Evolutionary conservation across 1,140 invertebrate species (phyloP).

Genomic region (Listronotus bonariensis): DNA sequence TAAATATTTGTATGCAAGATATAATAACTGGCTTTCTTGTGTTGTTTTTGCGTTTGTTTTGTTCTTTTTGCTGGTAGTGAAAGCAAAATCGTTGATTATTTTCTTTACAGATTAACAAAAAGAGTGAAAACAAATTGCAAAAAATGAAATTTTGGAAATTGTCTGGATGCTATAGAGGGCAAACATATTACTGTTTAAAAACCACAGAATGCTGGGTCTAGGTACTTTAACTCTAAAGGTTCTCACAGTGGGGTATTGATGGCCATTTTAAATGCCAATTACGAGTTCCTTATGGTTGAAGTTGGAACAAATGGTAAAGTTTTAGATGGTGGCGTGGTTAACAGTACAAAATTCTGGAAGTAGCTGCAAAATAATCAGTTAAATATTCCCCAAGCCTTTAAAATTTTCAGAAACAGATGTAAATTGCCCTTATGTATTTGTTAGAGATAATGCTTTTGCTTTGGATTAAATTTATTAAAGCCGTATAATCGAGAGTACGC

Average conservation of each 20-base stretch:
- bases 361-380: conserved; percentile 4
- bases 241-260: conserved; percentile 57
- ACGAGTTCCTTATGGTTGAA: conserved; percentile 57
- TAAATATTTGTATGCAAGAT: too few species aligned
- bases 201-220: conserved; percentile 44
- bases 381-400: conserved; percentile 26
- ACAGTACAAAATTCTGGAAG: conserved; percentile 14
- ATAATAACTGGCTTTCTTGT: too few species aligned
- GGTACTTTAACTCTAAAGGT: conserved; percentile 61
- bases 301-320: conserved; percentile 46
- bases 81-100: too few species aligned
- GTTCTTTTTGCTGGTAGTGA: too few species aligned
- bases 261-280: conserved; percentile 58
- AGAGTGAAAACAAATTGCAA: conserved; percentile 22
- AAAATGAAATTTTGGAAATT: conserved; percentile 21
- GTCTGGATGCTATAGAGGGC: conserved; percentile 21
- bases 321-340: conserved; percentile 50
- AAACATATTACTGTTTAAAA: conserved; percentile 43
- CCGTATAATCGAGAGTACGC: too few species aligned
- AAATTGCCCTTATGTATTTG: conserved; percentile 20
- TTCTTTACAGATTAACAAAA: background rate
- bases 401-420: background rate
- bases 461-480: conserved; percentile 26
- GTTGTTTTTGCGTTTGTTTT: too few species aligned
- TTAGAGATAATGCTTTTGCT: conserved; percentile 59